Conservation (phyloP, 2,113 vertebrate genomes). For the Malurus cyaneus region DNA sequence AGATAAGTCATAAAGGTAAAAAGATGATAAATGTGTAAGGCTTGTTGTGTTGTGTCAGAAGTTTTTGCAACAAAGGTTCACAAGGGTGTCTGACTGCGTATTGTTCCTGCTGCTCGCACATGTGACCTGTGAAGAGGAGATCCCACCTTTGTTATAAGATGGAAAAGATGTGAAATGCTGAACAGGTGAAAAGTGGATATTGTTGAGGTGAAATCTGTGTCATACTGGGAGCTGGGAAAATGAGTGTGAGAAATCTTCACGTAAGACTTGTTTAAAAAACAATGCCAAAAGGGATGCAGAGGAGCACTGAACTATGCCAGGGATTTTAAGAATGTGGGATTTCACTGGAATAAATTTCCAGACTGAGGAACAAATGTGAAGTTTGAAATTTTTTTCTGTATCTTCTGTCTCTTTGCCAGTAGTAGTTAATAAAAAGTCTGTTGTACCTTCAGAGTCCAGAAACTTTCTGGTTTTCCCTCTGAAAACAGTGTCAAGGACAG, state of each 20-base stretch:
- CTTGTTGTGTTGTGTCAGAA: not conserved
- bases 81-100: not conserved
- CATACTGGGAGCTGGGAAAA: not conserved
- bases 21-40: not conserved
- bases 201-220: not conserved
- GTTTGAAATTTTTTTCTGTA: not conserved
- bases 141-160: not conserved
- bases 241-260: not conserved
- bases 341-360: not conserved
- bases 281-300: not conserved
- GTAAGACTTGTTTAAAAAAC: not conserved
- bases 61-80: not conserved
- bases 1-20: not conserved
- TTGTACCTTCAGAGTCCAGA: not conserved
- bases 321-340: not conserved
- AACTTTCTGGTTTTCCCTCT: not conserved
- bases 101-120: not conserved
- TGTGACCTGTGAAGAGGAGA: not conserved
- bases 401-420: not conserved
- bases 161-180: not conserved
- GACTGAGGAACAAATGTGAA: not conserved
- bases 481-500: not conserved
- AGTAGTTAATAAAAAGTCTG: not conserved
- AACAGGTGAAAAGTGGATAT: not conserved
- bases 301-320: not conserved